phyloP scores from a whole-genome alignment of 1,140 invertebrate genomes.

The Pogonus chalceus region DNA sequence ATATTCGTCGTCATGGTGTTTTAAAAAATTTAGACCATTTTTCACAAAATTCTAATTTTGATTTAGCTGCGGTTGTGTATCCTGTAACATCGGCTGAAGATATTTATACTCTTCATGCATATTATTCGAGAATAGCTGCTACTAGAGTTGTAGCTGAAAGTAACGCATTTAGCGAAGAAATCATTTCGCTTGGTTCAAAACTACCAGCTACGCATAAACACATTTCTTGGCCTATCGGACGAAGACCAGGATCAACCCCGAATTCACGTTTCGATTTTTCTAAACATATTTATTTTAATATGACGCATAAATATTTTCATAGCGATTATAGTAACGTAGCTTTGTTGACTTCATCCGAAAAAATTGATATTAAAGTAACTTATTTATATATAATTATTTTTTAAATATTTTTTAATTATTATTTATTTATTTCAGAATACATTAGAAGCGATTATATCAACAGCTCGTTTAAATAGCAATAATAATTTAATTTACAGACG shows the following conservation, averaged over 20 bases:
- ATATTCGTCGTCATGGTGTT: slow-evolving; percentile 43
- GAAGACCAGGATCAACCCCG: slow-evolving; percentile 53
- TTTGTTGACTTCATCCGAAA: slow-evolving; percentile 47
- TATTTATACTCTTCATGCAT: slow-evolving; percentile 61
- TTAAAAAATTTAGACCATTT: slow-evolving; percentile 38
- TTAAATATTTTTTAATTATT: slow-evolving; percentile 11
- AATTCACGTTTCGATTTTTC: slow-evolving; percentile 75
- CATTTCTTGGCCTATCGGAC: slow-evolving; percentile 71
- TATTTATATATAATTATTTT: slow-evolving; percentile 11
- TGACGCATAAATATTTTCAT: slow-evolving; percentile 65
- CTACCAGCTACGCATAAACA: slow-evolving; percentile 41
- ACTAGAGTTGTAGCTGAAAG: slow-evolving; percentile 39
- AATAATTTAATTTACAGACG: slow-evolving; percentile 41
- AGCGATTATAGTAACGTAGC: slow-evolving; percentile 54
- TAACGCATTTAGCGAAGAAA: slow-evolving; percentile 35
- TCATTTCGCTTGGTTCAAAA: slow-evolving; percentile 30
- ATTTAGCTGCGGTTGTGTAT: slow-evolving; percentile 50
- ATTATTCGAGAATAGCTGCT: slow-evolving; percentile 54
- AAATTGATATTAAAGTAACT: slow-evolving; percentile 49
- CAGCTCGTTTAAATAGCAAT: slow-evolving; percentile 44
- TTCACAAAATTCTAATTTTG: slow-evolving; percentile 38
- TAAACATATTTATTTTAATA: slow-evolving; percentile 75
- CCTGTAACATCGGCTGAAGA: slow-evolving; percentile 51
- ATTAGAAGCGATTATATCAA: slow-evolving; percentile 44
- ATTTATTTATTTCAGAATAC: slow-evolving; percentile 42